Conservation (phyloP, 2,113 vertebrate genomes). For the Rhabdornis inornatus region DNA sequence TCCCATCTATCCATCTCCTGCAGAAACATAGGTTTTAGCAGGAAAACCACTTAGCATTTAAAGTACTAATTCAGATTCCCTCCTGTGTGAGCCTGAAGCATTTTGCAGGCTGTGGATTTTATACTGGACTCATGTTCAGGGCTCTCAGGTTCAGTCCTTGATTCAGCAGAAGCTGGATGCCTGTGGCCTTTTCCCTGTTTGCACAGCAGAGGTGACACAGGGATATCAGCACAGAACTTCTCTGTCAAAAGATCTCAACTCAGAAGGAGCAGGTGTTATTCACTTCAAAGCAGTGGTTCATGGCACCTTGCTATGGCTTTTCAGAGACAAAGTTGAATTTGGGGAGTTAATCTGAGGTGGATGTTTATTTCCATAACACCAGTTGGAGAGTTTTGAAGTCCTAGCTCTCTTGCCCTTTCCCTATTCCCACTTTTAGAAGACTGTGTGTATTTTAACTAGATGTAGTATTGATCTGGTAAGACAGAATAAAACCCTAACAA, state of each 20-base stretch:
- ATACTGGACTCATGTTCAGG: not conserved
- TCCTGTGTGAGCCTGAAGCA: not conserved
- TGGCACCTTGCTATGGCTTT: not conserved
- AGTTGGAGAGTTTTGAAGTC: not conserved
- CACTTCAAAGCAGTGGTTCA: not conserved
- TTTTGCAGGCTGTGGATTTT: not conserved
- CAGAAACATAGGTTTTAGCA: not conserved
- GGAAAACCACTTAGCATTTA: not conserved
- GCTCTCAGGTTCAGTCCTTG: not conserved
- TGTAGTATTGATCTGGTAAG: not conserved
- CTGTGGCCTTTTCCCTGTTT: not conserved
- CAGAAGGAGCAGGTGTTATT: not conserved
- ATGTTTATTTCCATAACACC: not conserved
- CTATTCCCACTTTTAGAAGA: not conserved
- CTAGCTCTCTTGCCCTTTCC: not conserved
- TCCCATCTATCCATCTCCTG: not conserved
- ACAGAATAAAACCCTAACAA: not conserved
- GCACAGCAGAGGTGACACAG: not conserved
- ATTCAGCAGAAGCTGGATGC: not conserved
- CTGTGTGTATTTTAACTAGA: not conserved
- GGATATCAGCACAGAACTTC: not conserved
- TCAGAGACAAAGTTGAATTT: not conserved
- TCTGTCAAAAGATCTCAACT: not conserved
- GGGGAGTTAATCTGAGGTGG: not conserved
- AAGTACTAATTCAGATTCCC: not conserved